Evolutionary conservation across 1,140 invertebrate genomes (phyloP), one percentile per base, ranked within the genome.

Genomic region (Venturia canescens): DNA sequence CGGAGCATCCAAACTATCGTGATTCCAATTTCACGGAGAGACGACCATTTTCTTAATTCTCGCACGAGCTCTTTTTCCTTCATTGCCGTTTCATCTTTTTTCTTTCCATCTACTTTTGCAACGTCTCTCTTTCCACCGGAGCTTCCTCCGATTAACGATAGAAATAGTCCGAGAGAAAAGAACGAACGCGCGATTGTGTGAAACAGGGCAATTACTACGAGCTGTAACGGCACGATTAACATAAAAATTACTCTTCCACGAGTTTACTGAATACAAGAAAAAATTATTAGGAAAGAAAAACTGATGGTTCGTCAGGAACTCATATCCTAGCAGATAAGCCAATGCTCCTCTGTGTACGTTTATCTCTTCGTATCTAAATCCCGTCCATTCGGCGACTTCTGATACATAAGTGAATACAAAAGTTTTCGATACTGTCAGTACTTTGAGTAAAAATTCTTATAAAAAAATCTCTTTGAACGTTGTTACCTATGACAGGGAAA

Each of bases 11-110:
- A 21, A 70, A 70, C 31, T 50, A 72, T 72, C 70, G 70, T 48
- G 38, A 72, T 72, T 72, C 70, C 70, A 72, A 72, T 72, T 72
- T 72, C 70, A 72, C 70, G 70, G 70, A 72, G 70, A 72, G 70
- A 13, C 34, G 70, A 72, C n/a, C 70, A 72, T 72, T 72, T 72
- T 50, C 70, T 72, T 72, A 72, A 72, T 72, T 72, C 31, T 34
- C 38, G 34, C 70, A 66, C 63, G 27, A 9, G 27, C 63, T 72
- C 26, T 38, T 72, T 48, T 72, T 72, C n/a, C 21, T 72, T 5
- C 34, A 9, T 26, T 18, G 38, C 23, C 21, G 27, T 34, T 70
- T 23, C 63, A 66, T 7, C 63, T 66, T 66, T 72, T 48, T 50
- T 6, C 44, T 1, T 72, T 50, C n/a, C 66, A 11, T 72, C 27